A percentile compares a stretch with the other conserved stretches of the same genome.
Conservation (phyloP, 2,888 invertebrate genomes). For the Drosophila gaucha region DNA sequence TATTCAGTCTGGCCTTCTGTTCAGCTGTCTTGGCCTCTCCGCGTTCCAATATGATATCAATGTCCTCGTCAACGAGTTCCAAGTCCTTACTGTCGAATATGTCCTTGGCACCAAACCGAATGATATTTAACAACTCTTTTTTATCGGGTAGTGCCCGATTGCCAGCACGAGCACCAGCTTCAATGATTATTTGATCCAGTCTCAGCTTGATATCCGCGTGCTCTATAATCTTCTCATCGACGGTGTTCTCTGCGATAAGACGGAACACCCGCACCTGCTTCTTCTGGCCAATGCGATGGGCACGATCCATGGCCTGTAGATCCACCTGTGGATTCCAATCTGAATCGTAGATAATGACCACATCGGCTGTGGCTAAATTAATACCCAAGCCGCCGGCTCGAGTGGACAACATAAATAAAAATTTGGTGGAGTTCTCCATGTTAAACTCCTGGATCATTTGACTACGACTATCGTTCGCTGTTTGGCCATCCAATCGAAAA, state of each 20-base stretch:
- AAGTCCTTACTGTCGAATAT: conserved; percentile 99
- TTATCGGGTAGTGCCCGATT: conserved; percentile 95
- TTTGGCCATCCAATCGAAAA: conserved; percentile 97
- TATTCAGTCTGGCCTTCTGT: conserved; percentile 94
- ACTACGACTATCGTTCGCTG: conserved; percentile 97
- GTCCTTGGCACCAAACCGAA: conserved; percentile 98
- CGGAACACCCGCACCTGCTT: conserved; percentile 97
- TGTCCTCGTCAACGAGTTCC: conserved; percentile 98
- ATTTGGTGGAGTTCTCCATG: conserved; percentile 94
- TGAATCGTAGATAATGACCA: conserved; percentile 98
- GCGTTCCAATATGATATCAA: conserved; percentile 95
- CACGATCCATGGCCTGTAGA: conserved; percentile 97
- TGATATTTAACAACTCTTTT: conserved; percentile 99
- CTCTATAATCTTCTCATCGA: conserved; percentile 99
- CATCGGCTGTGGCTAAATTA: conserved; percentile 98
- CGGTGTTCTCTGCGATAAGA: conserved; percentile 98
- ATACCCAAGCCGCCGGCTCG: conserved; percentile 99
- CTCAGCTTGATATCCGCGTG: conserved; percentile 98
- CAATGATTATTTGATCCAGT: conserved; percentile 98
- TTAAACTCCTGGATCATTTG: conserved; percentile 98
- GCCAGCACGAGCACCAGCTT: conserved; percentile 97
- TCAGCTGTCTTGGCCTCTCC: conserved; percentile 97
- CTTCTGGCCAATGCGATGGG: conserved; percentile 98
- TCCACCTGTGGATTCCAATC: conserved; percentile 99
- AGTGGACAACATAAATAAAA: conserved; percentile 99